Conservation (phyloP, 2,797 vertebrate species). For the Denticeps clupeoides region DNA sequence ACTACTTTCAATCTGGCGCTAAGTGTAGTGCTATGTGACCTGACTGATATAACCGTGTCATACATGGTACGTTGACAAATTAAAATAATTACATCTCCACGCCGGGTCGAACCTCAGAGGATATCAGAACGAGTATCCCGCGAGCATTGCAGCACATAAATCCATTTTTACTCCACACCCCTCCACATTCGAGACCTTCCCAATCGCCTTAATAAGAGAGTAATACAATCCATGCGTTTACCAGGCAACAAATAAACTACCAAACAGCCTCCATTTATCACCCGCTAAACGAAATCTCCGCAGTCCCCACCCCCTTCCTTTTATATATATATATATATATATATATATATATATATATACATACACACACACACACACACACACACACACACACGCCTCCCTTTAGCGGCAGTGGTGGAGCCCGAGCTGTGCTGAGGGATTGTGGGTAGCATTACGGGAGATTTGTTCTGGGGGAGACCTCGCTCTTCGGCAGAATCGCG, state of each 20-base stretch:
- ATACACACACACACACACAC: no score
- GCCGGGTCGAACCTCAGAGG: constrained; percentile 1
- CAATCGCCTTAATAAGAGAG: no score
- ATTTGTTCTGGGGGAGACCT: constrained; percentile 36
- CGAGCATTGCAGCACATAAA: background rate
- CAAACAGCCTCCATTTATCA: constrained; percentile 1
- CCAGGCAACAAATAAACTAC: constrained; percentile 24
- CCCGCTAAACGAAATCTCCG: background rate
- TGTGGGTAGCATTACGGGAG: constrained; percentile 24
- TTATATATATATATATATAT: no score
- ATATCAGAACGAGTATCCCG: constrained; percentile 1
- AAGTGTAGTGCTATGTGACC: constrained; percentile 1
- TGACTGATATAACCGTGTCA: constrained; percentile 2
- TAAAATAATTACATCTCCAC: constrained; percentile 3
- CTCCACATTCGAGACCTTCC: no score
- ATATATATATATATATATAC: no score
- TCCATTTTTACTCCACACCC: background rate
- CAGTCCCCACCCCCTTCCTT: no score
- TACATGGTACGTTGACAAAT: background rate
- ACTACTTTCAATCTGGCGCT: constrained; percentile 3
- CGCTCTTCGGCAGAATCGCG: constrained; percentile 26
- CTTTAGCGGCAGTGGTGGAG: constrained; percentile 10
- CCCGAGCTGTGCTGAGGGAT: constrained; percentile 16
- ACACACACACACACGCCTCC: no score
- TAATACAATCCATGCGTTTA: constrained; percentile 23